phyloP scores from a whole-genome alignment of 2,888 invertebrate genomes.

The Psylliodes chrysocephalus region DNA sequence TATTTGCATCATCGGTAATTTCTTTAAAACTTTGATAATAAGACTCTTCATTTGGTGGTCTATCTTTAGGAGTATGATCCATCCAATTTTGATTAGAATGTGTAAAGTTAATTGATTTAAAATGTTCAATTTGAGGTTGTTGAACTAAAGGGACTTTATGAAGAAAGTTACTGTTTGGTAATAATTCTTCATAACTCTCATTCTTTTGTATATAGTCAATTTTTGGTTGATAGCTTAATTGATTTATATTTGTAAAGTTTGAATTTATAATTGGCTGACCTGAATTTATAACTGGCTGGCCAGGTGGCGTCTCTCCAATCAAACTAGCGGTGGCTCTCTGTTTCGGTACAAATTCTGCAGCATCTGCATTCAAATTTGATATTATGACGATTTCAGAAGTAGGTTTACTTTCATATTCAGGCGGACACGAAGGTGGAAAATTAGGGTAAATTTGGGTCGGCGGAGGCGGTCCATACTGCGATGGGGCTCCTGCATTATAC shows the following conservation, averaged over 20 bases:
- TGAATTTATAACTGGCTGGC: neutral
- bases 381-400: neutral
- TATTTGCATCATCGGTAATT: neutral
- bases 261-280: neutral
- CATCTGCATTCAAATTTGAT: neutral
- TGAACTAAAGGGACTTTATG: no score
- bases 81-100: no score
- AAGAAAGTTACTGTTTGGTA: no score
- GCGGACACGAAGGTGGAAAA: neutral
- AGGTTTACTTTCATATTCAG: neutral
- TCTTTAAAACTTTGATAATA: neutral
- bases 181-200: no score
- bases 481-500: no score
- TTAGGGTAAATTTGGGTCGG: neutral
- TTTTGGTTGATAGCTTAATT: no score
- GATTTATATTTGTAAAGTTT: no score
- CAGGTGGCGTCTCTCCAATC: neutral
- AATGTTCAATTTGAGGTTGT: no score
- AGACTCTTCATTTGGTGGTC: no score
- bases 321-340: neutral
- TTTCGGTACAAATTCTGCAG: constrained; percentile 7
- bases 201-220: no score
- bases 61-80: no score
- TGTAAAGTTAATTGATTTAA: no score
- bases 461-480: neutral